A percentile compares a stretch with the other conserved stretches of the same genome.
phyloP scores from a whole-genome alignment of 2,888 invertebrate genomes.

The Tiliacea aurago region DNA sequence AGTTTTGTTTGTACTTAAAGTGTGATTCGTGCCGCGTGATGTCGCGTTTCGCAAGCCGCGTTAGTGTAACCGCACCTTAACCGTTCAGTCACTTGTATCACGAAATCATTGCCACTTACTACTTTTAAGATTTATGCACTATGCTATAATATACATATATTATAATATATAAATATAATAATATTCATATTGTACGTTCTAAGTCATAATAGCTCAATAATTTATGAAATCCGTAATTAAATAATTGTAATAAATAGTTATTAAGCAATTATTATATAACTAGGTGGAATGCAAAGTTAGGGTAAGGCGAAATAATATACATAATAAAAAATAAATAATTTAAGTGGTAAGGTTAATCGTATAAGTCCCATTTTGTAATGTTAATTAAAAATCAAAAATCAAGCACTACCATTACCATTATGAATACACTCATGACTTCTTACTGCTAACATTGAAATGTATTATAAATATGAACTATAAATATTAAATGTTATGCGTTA shows the following conservation, averaged over 20 bases:
- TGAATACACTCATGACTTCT: conserved; percentile 90
- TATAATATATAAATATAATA: conserved; percentile 69
- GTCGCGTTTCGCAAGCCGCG: conserved; percentile 11
- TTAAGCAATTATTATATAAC: conserved; percentile 79
- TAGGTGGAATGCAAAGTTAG: conserved; percentile 69
- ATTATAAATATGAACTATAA: conserved; percentile 91
- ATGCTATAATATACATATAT: conserved; percentile 75
- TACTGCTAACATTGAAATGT: conserved; percentile 91
- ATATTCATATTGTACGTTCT: conserved; percentile 67
- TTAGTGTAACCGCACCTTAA: conserved; percentile 55
- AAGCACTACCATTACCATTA: conserved; percentile 89
- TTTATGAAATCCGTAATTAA: conserved; percentile 78
- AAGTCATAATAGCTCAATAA: conserved; percentile 89
- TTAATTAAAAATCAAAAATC: conserved; percentile 86
- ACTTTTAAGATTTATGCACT: conserved; percentile 83
- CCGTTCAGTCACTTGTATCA: conserved; percentile 72
- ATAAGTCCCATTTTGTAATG: conserved; percentile 90
- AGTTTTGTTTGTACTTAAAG: conserved; percentile 36
- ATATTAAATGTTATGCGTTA: conserved; percentile 93
- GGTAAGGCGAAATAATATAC: conserved; percentile 78
- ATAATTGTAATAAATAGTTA: conserved; percentile 82
- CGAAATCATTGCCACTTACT: conserved; percentile 77
- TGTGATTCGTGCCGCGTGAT: conserved; percentile 3
- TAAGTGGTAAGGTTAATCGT: conserved; percentile 73
- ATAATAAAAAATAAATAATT: conserved; percentile 78